phyloP scores from a whole-genome alignment of 2,888 invertebrate species.

The Sabellastarte sp. region DNA sequence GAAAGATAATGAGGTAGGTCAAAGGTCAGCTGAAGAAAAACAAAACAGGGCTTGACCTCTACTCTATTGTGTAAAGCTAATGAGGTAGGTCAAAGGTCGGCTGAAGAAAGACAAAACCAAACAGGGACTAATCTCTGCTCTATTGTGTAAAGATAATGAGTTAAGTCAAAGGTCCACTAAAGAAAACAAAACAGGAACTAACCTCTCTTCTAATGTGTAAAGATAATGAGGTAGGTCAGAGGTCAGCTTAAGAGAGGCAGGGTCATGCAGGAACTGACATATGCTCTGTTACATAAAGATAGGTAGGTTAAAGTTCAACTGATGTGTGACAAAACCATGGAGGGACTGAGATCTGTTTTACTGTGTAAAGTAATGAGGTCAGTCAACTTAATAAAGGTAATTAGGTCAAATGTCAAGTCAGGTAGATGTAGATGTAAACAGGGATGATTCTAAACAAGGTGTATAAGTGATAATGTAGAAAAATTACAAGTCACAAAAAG shows the following conservation, averaged over 20 bases:
- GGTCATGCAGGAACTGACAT: background rate
- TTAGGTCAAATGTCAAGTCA: no score
- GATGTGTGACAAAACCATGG: conserved; percentile 20
- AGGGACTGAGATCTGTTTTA: conserved; percentile 13
- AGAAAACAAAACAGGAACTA: conserved; percentile 20
- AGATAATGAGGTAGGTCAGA: background rate
- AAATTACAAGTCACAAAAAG: no score
- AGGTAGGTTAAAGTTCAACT: no score
- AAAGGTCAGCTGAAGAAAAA: conserved; percentile 13
- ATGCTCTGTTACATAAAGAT: background rate
- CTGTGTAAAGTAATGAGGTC: background rate
- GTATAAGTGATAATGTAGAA: no score
- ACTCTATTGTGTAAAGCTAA: background rate
- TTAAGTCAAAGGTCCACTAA: conserved; percentile 2
- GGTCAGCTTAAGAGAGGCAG: background rate
- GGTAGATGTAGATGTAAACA: no score
- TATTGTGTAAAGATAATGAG: background rate
- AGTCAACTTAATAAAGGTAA: no score
- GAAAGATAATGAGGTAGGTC: background rate
- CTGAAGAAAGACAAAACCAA: conserved; percentile 21
- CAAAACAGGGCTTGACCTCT: conserved; percentile 17
- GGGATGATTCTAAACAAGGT: no score
- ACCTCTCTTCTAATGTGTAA: conserved; percentile 1
- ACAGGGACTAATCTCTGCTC: conserved; percentile 13
- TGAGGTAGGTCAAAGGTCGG: background rate